phyloP scores from a whole-genome alignment of 2,113 vertebrate genomes.

The Fulmarus glacialis region DNA sequence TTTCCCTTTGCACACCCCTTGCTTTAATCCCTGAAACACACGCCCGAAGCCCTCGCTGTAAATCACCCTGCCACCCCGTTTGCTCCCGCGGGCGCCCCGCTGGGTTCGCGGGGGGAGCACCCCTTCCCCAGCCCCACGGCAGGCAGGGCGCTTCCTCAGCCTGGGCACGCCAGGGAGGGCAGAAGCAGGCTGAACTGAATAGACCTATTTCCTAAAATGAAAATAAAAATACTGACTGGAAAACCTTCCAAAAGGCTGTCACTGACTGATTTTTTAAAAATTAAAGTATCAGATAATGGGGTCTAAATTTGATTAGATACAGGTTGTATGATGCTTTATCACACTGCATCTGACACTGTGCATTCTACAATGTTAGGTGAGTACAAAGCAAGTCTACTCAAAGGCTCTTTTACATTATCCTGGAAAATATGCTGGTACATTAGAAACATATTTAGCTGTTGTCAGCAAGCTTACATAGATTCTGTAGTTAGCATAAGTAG shows the following conservation, averaged over 20 bases:
- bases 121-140: background rate
- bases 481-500: background rate
- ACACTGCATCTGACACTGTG: background rate
- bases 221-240: background rate
- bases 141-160: background rate
- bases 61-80: background rate
- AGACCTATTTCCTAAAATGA: background rate
- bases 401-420: background rate
- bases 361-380: background rate
- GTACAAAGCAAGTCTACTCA: background rate
- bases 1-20: background rate
- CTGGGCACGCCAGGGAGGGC: rapidly evolving
- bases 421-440: background rate
- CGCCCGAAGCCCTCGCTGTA: background rate
- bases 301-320: too few relatives aligned
- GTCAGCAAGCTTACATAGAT: background rate
- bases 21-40: background rate
- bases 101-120: rapidly evolving
- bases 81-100: too few relatives aligned
- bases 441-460: background rate
- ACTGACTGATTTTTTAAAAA: background rate
- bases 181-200: background rate
- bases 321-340: background rate
- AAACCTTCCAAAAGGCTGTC: background rate
- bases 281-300: background rate